Percentiles rank a stretch among this genome's conserved stretches.
Conservation (phyloP, 2,113 vertebrate species). For the Varanus komodoensis region DNA sequence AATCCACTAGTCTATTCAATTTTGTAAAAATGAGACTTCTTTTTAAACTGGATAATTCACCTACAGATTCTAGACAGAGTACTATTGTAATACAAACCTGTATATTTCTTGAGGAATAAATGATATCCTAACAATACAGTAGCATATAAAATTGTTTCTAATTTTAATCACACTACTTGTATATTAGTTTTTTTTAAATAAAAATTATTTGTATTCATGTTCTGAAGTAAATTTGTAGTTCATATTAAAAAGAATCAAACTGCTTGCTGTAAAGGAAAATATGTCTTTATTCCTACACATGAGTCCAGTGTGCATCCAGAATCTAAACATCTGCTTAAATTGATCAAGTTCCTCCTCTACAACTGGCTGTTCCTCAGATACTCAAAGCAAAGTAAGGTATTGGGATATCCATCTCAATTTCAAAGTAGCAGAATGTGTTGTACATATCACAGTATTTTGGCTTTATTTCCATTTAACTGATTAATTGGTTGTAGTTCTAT, state of each 20-base stretch:
- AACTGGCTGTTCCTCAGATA: background rate
- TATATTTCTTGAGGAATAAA: slow-evolving; percentile 67
- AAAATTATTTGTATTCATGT: slow-evolving; percentile 80
- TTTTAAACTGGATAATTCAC: slow-evolving; percentile 58
- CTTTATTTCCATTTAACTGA: background rate
- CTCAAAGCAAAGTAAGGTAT: background rate
- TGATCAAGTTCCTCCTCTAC: background rate
- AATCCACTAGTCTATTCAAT: slow-evolving; percentile 62
- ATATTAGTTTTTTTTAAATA: slow-evolving; percentile 71
- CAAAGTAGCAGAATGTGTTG: background rate
- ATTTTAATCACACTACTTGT: slow-evolving; percentile 71
- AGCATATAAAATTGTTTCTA: slow-evolving; percentile 71
- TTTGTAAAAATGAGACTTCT: slow-evolving; percentile 71
- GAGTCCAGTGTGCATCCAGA: background rate
- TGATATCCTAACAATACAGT: slow-evolving; percentile 51
- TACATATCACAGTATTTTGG: too few species aligned
- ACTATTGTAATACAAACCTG: slow-evolving; percentile 67
- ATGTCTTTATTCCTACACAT: background rate
- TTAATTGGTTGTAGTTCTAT: background rate
- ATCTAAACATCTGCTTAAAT: background rate
- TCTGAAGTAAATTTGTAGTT: slow-evolving; percentile 75
- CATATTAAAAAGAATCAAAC: slow-evolving; percentile 32
- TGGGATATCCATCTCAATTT: background rate
- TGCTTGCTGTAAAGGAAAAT: background rate
- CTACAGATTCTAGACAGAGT: slow-evolving; percentile 60